Conservation (phyloP, 2,888 invertebrate species). For the Psylliodes chrysocephalus region DNA sequence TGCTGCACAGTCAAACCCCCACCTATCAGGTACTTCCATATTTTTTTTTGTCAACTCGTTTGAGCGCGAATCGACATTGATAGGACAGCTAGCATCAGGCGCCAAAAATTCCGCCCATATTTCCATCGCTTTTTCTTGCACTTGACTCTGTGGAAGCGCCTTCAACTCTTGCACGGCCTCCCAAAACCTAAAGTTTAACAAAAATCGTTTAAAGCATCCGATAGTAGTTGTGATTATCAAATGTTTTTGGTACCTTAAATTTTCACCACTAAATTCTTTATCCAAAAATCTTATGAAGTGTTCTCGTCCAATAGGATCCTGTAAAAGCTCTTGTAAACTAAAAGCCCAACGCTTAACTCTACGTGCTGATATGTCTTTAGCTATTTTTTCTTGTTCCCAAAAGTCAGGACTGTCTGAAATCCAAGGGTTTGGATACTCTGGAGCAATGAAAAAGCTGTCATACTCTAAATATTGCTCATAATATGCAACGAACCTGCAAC, state of each 20-base stretch:
- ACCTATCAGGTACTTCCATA: slow-evolving; percentile 85
- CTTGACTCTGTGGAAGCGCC: slow-evolving; percentile 85
- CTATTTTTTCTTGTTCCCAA: slow-evolving; percentile 96
- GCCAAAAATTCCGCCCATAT: slow-evolving; percentile 95
- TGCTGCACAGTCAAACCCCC: slow-evolving; percentile 97
- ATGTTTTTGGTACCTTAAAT: slow-evolving; percentile 85
- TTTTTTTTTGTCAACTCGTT: slow-evolving; percentile 86
- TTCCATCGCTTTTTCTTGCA: slow-evolving; percentile 82
- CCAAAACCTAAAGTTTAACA: slow-evolving; percentile 79
- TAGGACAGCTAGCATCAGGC: slow-evolving; percentile 93
- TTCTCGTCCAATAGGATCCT: slow-evolving; percentile 94
- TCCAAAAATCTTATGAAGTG: slow-evolving; percentile 96
- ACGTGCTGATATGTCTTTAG: slow-evolving; percentile 91
- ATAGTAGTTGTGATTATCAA: too few species aligned
- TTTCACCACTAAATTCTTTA: slow-evolving; percentile 99
- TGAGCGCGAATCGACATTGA: slow-evolving; percentile 96
- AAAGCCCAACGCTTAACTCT: slow-evolving; percentile 98
- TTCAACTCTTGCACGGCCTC: slow-evolving; percentile 94
- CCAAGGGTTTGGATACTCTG: slow-evolving; percentile 98
- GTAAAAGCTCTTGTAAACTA: slow-evolving; percentile 91
- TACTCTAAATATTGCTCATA: slow-evolving; percentile 97
- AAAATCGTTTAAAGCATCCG: too few species aligned
- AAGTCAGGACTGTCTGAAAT: slow-evolving; percentile 93
- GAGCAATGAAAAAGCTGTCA: slow-evolving; percentile 92
- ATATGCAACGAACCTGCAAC: slow-evolving; percentile 82